Evolutionary conservation across 2,113 vertebrate genomes (phyloP).

Genomic region (Pantherophis guttatus): DNA sequence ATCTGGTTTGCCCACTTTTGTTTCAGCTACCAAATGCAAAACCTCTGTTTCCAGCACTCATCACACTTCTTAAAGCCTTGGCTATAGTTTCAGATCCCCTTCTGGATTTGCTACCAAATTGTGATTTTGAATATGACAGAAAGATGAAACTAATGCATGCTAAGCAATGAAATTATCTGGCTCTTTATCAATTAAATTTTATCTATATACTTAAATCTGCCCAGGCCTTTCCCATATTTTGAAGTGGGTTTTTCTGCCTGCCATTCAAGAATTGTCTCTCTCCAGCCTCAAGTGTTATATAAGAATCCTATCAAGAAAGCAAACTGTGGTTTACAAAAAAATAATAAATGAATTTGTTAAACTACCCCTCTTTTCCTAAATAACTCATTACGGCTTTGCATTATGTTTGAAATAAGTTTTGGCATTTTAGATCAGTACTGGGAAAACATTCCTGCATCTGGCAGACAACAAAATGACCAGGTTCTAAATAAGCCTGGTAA

Average conservation of each 20-base stretch:
- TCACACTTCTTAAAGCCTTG: neutral
- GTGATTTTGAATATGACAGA: neutral
- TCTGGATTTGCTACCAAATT: neutral
- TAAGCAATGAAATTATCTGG: neutral
- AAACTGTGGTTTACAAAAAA: neutral
- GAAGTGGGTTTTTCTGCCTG: neutral
- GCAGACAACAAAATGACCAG: neutral
- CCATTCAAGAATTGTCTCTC: neutral
- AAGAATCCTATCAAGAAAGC: neutral
- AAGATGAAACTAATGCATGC: neutral
- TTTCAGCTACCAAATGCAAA: neutral
- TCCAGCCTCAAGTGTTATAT: neutral
- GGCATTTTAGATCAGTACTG: neutral
- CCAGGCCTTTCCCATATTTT: neutral
- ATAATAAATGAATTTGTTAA: neutral
- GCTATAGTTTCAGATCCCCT: neutral
- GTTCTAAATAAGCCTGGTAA: neutral
- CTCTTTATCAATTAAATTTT: neutral
- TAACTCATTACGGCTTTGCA: neutral
- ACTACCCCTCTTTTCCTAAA: neutral
- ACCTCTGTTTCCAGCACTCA: neutral
- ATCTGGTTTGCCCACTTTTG: neutral
- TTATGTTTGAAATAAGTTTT: neutral
- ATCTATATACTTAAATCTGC: neutral
- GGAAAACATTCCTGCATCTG: neutral